These are phyloP conservation scores for Minunthozetes semirufus DNA, from an alignment of 2,888 invertebrate species.

Conservation along the genomic window DNA sequence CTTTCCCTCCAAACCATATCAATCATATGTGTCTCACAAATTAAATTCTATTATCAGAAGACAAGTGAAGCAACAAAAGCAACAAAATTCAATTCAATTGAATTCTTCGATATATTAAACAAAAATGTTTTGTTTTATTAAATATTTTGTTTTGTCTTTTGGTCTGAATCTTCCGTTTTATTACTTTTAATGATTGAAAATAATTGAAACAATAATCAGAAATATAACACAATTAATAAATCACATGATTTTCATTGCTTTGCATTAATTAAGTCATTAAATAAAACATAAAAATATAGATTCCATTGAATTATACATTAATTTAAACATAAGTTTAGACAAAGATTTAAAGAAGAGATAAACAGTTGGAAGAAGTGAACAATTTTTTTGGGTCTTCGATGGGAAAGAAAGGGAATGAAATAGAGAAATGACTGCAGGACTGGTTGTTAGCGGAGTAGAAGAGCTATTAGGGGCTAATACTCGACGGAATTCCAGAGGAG, in stretches of 20 bases:
- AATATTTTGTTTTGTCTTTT: not conserved
- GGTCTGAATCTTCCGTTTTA: not conserved
- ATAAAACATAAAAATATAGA: not conserved
- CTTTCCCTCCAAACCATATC: constrained; percentile 17
- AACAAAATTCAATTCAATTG: not conserved
- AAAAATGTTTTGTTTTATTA: constrained; percentile 25
- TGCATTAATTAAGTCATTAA: not conserved
- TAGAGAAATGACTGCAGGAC: not conserved
- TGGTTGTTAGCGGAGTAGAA: not conserved
- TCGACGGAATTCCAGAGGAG: not conserved
- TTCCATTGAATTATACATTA: not conserved
- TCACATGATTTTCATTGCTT: constrained; percentile 17
- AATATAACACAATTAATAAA: not conserved
- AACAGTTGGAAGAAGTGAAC: too few species aligned
- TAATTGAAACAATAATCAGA: not conserved
- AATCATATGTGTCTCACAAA: constrained; percentile 17
- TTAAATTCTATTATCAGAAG: constrained; percentile 24
- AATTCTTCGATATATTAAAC: constrained; percentile 13
- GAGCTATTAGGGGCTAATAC: constrained; percentile 16
- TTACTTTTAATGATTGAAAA: not conserved
- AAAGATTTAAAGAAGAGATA: too few species aligned
- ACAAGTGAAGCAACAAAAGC: constrained; percentile 6
- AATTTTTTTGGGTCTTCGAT: not conserved
- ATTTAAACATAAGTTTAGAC: too few species aligned
- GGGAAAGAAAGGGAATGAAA: not conserved